These are phyloP conservation scores for Gortyna flavago DNA, from an alignment of 2,888 invertebrate genomes.

Conservation along the genomic window DNA sequence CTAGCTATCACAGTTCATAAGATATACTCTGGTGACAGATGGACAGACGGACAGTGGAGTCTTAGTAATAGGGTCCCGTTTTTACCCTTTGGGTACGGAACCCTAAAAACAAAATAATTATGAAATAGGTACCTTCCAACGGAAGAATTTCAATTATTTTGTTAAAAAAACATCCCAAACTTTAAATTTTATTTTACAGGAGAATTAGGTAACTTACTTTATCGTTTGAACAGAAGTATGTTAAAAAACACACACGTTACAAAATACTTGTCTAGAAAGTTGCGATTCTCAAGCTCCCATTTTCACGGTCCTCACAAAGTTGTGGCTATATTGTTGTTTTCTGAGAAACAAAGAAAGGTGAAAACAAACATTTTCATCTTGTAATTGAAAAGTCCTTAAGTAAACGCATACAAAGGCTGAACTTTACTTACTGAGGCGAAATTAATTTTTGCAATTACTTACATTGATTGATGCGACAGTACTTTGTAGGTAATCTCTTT, in stretches of 20 bases:
- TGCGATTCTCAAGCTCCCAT: background rate
- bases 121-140: background rate
- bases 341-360: constrained; percentile 15
- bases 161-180: background rate
- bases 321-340: constrained; percentile 2
- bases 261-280: constrained; percentile 11
- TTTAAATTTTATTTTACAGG: background rate
- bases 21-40: too few relatives aligned
- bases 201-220: constrained; percentile 3
- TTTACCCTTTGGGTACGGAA: too few relatives aligned
- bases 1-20: too few relatives aligned
- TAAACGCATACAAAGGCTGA: constrained; percentile 36
- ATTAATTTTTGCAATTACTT: constrained; percentile 74
- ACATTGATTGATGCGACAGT: constrained; percentile 73
- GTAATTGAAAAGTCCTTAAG: constrained; percentile 61
- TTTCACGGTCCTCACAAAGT: constrained; percentile 15
- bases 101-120: constrained; percentile 23
- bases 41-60: too few relatives aligned
- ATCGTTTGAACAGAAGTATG: background rate
- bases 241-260: background rate
- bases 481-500: constrained; percentile 66
- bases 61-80: too few relatives aligned
- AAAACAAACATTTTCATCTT: constrained; percentile 45
- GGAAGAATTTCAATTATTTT: background rate
- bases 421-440: constrained; percentile 47